These are phyloP conservation scores for Pteria penguin DNA, from an alignment of 2,888 invertebrate species.

Conservation along the genomic window DNA sequence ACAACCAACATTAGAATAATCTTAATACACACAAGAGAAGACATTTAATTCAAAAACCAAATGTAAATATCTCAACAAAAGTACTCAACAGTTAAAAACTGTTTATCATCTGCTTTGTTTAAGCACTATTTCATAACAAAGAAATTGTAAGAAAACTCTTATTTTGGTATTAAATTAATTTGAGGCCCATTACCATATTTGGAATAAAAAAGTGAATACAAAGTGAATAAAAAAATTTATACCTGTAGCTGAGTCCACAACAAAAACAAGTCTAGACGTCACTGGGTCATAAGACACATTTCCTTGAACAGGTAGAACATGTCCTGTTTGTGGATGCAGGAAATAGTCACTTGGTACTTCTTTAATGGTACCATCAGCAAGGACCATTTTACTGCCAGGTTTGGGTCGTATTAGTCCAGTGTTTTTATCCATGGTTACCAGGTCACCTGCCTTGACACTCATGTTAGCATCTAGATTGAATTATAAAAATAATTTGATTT, in stretches of 20 bases:
- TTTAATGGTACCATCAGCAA: conserved; percentile 62
- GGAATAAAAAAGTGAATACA: no score
- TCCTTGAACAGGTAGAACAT: conserved; percentile 74
- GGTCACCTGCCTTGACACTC: conserved; percentile 55
- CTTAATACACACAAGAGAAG: no score
- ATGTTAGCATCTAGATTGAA: conserved; percentile 52
- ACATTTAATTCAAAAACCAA: no score
- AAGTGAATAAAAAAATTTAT: conserved; percentile 14
- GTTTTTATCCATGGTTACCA: conserved; percentile 62
- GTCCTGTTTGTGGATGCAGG: conserved; percentile 76
- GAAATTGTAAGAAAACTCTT: no score
- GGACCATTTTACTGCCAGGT: conserved; percentile 67
- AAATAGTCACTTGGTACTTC: conserved; percentile 69
- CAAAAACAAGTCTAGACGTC: conserved; percentile 71
- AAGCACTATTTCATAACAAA: no score
- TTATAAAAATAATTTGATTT: not conserved
- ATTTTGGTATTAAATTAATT: no score
- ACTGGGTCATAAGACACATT: conserved; percentile 75
- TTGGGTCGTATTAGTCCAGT: conserved; percentile 74
- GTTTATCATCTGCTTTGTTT: no score
- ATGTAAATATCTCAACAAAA: no score
- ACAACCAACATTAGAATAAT: no score
- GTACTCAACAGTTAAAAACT: no score
- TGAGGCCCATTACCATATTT: no score
- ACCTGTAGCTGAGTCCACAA: conserved; percentile 77